Percentiles rank a stretch among this genome's conserved stretches.
phyloP scores from a whole-genome alignment of 2,797 vertebrate genomes.

The Ceyx erithaca region DNA sequence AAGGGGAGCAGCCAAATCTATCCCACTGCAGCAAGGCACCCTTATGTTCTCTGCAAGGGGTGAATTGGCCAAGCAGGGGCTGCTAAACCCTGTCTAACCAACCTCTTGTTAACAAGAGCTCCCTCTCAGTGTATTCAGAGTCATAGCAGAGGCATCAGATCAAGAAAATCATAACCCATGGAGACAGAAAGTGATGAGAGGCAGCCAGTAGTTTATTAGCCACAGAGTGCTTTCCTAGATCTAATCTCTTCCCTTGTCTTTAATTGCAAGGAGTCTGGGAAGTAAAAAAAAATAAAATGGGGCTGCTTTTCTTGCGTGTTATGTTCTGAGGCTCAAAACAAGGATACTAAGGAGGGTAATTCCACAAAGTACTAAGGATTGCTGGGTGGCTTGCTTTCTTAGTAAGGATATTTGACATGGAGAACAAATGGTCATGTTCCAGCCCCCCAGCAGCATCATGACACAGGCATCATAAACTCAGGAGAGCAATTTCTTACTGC shows the following conservation, averaged over 20 bases:
- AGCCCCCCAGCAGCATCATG: background rate
- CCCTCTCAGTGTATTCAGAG: fast-evolving
- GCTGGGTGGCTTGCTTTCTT: background rate
- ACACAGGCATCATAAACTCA: background rate
- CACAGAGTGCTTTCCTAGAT: background rate
- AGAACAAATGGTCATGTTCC: background rate
- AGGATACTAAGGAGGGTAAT: background rate
- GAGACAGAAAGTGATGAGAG: background rate
- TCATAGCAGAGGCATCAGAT: fast-evolving
- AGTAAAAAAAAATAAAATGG: fast-evolving
- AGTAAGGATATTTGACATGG: background rate
- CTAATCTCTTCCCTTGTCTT: background rate
- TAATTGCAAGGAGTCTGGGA: background rate
- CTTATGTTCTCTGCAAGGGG: background rate
- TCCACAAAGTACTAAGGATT: background rate
- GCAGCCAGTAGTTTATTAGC: background rate
- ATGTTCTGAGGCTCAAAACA: background rate
- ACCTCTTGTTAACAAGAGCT: background rate
- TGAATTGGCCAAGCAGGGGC: background rate
- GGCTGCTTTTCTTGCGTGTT: background rate
- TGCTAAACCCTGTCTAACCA: background rate
- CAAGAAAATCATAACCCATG: background rate
- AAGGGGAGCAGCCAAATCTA: background rate
- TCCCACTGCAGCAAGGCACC: fast-evolving
- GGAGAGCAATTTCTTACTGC: fast-evolving